Conservation (phyloP, 2,888 invertebrate genomes). For the Lycaena phlaeas region DNA sequence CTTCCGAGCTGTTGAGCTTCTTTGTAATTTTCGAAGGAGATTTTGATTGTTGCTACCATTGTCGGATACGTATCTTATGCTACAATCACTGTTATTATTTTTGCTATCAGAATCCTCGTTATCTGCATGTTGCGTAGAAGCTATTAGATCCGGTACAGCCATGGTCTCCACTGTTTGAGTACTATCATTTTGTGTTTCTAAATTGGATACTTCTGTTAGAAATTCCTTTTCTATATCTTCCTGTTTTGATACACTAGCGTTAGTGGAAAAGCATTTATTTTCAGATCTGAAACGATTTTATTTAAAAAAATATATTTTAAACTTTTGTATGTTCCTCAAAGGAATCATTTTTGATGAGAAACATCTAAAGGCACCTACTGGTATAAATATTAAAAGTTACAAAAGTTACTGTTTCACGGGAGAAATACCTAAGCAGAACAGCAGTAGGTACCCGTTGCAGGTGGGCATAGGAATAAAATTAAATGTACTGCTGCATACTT, state of each 20-base stretch:
- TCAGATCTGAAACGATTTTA: constrained; percentile 67
- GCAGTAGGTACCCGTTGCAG: no score
- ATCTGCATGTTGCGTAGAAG: constrained; percentile 39
- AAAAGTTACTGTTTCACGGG: no score
- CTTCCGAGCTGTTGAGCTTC: constrained; percentile 60
- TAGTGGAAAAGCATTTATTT: constrained; percentile 69
- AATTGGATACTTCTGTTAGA: constrained; percentile 32
- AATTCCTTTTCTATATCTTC: constrained; percentile 44
- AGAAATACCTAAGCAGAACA: no score
- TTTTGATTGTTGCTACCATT: constrained; percentile 24
- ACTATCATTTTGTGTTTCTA: constrained; percentile 27
- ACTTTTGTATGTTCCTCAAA: no score
- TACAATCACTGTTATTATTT: constrained; percentile 36
- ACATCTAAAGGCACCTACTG: no score
- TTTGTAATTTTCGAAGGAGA: constrained; percentile 43
- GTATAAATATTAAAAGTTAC: no score
- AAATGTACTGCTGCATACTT: no score
- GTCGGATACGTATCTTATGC: constrained; percentile 30
- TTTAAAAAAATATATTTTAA: not conserved
- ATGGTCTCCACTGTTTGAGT: constrained; percentile 37
- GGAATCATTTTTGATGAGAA: not conserved
- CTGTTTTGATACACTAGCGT: constrained; percentile 40
- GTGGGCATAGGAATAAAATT: no score
- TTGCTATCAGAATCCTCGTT: constrained; percentile 44
- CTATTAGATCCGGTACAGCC: constrained; percentile 41